Base-by-base conservation (phyloP, 2,113 vertebrate species). In the Peromyscus polionotus region DNA sequence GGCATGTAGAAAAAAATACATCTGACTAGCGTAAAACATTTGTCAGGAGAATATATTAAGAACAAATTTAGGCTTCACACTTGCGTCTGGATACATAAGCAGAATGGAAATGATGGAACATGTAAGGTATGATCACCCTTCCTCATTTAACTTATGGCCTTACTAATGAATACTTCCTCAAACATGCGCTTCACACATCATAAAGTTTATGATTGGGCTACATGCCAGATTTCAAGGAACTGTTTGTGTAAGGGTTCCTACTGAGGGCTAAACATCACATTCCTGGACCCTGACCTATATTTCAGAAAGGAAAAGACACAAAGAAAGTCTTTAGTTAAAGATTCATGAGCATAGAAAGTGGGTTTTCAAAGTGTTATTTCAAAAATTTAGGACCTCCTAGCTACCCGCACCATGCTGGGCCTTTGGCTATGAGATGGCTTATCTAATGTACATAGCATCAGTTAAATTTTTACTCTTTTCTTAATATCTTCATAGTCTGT, bases 81-180 rank as follows among this genome's bases (percentile, higher is more conserved):
- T 91, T 91, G 81, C 31, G 63, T 76, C 72, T 91, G 63, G 48
- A 65, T 87, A 95, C 16, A 96, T 95, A 96, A 97, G 96, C 68
- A 94, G 73, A 90, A 28, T 68, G 92, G 91, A 96, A 96, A 95
- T 96, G 96, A 96, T 8, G 61, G 59, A 95, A 89, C 94, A 80
- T 94, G 79, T 96, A 91, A 96, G 94, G 96, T 76, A 97, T 93
- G 97, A 51, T 88, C 85, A 88, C 72, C 7, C 81, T 96, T 96
- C 93, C 87, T 96, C 94, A 97, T 97, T 95, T 97, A 96, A 97
- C 91, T 96, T 95, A 96, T 7, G 61, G 94, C 51, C 77, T 96
- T 88, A 17, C 97, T 97, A 97, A 98, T 96, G 97, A 97, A 97
- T 98, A 93, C 96, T 98, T 98, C 98, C 96, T 97, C 93, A 73